A percentile compares a stretch with the other conserved stretches of the same genome.
Evolutionary conservation across 2,797 vertebrate species (phyloP).

Genomic region (Chromobotia macracanthus): DNA sequence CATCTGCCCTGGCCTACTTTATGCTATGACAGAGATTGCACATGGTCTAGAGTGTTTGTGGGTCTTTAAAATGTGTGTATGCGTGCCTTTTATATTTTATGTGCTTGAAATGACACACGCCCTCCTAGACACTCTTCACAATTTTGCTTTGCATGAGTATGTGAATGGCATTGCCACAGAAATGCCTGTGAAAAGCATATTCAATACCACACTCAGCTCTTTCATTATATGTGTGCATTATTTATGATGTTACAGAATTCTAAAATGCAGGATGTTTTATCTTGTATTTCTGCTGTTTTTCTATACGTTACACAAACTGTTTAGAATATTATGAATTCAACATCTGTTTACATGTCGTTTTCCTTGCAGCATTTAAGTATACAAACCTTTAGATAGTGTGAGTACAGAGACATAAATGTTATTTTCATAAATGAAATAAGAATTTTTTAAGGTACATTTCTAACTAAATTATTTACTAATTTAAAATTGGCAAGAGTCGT

Average conservation of each 20-base stretch:
- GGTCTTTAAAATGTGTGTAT: slow-evolving; percentile 18
- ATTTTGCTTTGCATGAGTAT: slow-evolving; percentile 29
- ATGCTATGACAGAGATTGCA: slow-evolving; percentile 49
- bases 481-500: slow-evolving; percentile 29
- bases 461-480: slow-evolving; percentile 56
- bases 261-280: slow-evolving; percentile 8
- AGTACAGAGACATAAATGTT: background rate
- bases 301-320: slow-evolving; percentile 28
- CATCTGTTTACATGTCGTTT: background rate
- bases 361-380: slow-evolving; percentile 41
- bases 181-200: slow-evolving; percentile 16
- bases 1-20: slow-evolving; percentile 55
- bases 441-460: slow-evolving; percentile 4
- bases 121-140: slow-evolving; percentile 4
- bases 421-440: too few relatives aligned
- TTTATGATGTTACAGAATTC: slow-evolving; percentile 31
- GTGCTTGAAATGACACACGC: slow-evolving; percentile 29
- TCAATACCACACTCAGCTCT: slow-evolving; percentile 10
- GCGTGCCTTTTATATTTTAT: slow-evolving; percentile 32
- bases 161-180: slow-evolving; percentile 9
- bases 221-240: slow-evolving; percentile 29
- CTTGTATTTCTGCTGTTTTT: slow-evolving; percentile 22
- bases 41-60: slow-evolving; percentile 1
- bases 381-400: slow-evolving; percentile 39
- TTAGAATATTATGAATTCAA: slow-evolving; percentile 9